These are phyloP conservation scores for Cossypha dichroa DNA, from an alignment of 2,797 vertebrate genomes.

Conservation along the genomic window DNA sequence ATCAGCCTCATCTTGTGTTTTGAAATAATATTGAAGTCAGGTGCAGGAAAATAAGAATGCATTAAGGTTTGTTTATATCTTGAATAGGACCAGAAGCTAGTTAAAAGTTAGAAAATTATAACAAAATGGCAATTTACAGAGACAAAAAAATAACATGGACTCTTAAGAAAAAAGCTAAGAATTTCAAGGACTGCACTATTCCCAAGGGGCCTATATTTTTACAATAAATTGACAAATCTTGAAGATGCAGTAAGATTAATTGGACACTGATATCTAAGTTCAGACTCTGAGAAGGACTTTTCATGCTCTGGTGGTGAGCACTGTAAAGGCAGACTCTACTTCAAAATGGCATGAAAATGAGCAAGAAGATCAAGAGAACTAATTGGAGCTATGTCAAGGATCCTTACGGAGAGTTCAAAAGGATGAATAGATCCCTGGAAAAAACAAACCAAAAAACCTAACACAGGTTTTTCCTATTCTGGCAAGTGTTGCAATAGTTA, in stretches of 20 bases:
- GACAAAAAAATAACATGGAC: background rate
- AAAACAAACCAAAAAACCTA: background rate
- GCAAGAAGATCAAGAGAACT: background rate
- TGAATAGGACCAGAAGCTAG: background rate
- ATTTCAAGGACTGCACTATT: background rate
- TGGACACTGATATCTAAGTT: background rate
- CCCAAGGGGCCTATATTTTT: background rate
- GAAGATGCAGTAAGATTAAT: background rate
- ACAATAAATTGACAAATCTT: background rate
- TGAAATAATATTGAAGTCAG: background rate
- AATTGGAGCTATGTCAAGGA: background rate
- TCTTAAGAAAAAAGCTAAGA: background rate
- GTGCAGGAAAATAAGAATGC: background rate
- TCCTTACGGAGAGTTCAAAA: background rate
- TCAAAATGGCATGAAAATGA: background rate
- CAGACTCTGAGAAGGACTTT: background rate
- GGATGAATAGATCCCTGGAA: background rate
- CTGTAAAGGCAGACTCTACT: background rate
- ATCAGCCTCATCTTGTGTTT: background rate
- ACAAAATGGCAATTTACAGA: background rate
- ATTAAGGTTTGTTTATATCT: background rate
- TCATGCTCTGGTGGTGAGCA: background rate
- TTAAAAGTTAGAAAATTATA: background rate
- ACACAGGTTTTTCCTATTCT: background rate
- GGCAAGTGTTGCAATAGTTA: background rate